Evolutionary conservation across 2,113 vertebrate genomes (phyloP), one percentile per base, ranked within the genome.

Genomic region (Poecile atricapillus): DNA sequence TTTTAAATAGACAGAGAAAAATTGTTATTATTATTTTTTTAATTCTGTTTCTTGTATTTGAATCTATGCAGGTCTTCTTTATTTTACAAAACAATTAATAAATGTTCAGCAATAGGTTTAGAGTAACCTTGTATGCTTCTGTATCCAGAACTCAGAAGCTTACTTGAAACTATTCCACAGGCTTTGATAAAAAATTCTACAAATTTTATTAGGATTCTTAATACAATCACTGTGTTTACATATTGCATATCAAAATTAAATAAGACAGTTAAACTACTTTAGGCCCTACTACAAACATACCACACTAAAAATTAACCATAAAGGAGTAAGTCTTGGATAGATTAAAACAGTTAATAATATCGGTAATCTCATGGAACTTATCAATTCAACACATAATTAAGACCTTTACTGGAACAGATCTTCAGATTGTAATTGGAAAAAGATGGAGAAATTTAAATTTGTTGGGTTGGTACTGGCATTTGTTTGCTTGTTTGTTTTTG

Each of bases 191-290:
- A 65, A 65, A 68, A 43, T 64, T 84, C 33, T 63, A 35, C 37
- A 59, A 33, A 9, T 74, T 70, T 87, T 30, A 18, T 69, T n/a
- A 56, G 4, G 13, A 68, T 89, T 59, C 24, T 84, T 76, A 94
- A 60, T 58, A 17, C 15, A 89, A 73, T 22, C 24, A 31, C 31
- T 2, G 4, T 58, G 49, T 46, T 75, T 93, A 58, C n/a, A 33
- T 75, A 67, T 52, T 49, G 11, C 19, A 68, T 75, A 63, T 60
- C 35, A 70, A 89, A 88, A 83, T 95, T 85, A 85, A 93, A 65
- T 87, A 76, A 7, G 27, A 78, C 13, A 55, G 18, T 67, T 70
- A 74, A 92, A 83, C 28, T 46, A 50, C 41, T 59, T 84, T 87
- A 82, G 74, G 46, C 21, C 15, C 15, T 69, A 47, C 31, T 82